phyloP scores from a whole-genome alignment of 2,797 vertebrate genomes.

The Sebastes wilsoni region DNA sequence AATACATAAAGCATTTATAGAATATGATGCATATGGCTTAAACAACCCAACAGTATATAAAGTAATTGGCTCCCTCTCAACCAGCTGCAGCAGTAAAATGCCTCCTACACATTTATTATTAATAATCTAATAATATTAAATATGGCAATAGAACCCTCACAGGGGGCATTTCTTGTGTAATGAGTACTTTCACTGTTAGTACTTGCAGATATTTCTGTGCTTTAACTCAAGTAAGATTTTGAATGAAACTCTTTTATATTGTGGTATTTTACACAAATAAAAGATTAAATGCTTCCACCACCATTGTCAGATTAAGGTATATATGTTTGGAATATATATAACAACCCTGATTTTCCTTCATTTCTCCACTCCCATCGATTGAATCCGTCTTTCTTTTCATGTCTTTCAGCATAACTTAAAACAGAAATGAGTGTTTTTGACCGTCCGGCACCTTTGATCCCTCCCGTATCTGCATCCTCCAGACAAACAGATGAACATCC shows the following conservation, averaged over 20 bases:
- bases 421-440: conserved; percentile 75
- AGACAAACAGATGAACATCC: conserved; percentile 52
- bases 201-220: neutral
- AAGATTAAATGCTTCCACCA: neutral
- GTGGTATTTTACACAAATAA: neutral
- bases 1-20: neutral
- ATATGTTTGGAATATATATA: neutral
- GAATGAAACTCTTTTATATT: neutral
- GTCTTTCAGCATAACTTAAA: neutral
- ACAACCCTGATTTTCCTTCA: neutral
- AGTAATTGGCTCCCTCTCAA: neutral
- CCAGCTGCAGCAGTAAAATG: neutral
- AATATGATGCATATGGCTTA: neutral
- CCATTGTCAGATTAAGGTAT: neutral
- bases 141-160: neutral
- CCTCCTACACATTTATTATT: neutral
- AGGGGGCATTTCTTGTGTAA: neutral
- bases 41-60: neutral
- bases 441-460: conserved; percentile 49
- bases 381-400: neutral
- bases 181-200: neutral
- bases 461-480: conserved; percentile 51
- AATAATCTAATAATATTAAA: neutral
- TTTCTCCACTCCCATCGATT: neutral
- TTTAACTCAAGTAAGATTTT: neutral